Conservation (phyloP, 2,888 invertebrate genomes). For the Ptychoptera contaminata region DNA sequence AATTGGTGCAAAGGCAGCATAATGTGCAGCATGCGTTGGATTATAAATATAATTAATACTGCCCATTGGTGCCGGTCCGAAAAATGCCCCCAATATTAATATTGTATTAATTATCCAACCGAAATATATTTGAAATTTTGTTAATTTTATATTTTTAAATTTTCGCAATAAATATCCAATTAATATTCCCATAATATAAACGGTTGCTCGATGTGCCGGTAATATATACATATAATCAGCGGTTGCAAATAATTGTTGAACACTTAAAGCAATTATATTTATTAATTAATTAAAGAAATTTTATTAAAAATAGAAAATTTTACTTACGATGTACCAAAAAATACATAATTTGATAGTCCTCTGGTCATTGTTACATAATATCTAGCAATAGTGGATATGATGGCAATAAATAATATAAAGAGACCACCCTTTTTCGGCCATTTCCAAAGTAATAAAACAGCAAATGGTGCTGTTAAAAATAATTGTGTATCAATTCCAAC, state of each 20-base stretch:
- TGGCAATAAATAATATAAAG: slow-evolving; percentile 32
- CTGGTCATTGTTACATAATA: slow-evolving; percentile 44
- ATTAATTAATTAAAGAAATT: not conserved
- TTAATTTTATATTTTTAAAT: slow-evolving; percentile 29
- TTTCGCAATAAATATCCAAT: slow-evolving; percentile 41
- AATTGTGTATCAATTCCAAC: slow-evolving; percentile 54
- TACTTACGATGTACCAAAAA: slow-evolving; percentile 52
- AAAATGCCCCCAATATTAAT: slow-evolving; percentile 36
- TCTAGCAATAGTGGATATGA: slow-evolving; percentile 40
- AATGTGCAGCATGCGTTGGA: slow-evolving; percentile 45
- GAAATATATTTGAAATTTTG: slow-evolving; percentile 27
- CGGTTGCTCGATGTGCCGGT: slow-evolving; percentile 47
- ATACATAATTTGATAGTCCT: slow-evolving; percentile 46
- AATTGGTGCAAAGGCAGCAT: slow-evolving; percentile 53
- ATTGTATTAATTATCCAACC: slow-evolving; percentile 39
- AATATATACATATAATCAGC: slow-evolving; percentile 52
- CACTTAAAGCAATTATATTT: slow-evolving; percentile 28
- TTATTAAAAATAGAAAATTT: slow-evolving; percentile 8
- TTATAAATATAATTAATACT: slow-evolving; percentile 42
- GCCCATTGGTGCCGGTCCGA: slow-evolving; percentile 49
- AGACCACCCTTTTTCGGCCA: slow-evolving; percentile 39
- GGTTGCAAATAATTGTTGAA: slow-evolving; percentile 46
- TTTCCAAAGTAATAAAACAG: slow-evolving; percentile 41
- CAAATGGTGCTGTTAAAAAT: slow-evolving; percentile 43
- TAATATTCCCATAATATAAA: slow-evolving; percentile 50